Conservation (phyloP, 2,797 vertebrate species). For the Acrocephalus scirpaceus region DNA sequence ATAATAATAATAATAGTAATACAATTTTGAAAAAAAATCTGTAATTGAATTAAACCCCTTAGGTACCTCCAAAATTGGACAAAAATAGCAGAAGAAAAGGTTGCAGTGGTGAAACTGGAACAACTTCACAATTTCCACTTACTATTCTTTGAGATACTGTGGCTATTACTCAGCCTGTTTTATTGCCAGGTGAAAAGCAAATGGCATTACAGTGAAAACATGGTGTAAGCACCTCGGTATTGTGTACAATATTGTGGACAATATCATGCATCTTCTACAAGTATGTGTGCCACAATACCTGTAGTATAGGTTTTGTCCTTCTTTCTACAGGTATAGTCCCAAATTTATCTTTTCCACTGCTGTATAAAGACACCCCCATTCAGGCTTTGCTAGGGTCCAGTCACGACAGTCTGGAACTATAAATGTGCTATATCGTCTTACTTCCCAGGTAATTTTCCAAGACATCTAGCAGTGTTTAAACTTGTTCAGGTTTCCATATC, state of each 20-base stretch:
- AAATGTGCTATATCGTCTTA: neutral
- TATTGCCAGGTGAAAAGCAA: neutral
- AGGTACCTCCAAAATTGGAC: neutral
- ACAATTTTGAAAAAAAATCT: neutral
- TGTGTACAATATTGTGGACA: neutral
- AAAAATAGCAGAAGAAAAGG: neutral
- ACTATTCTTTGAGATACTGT: neutral
- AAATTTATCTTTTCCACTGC: neutral
- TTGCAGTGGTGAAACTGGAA: neutral
- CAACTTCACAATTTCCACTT: neutral
- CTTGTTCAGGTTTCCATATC: neutral
- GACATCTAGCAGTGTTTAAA: neutral
- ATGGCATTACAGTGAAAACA: neutral
- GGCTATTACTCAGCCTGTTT: neutral
- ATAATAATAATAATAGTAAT: neutral
- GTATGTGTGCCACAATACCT: neutral
- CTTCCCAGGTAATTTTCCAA: neutral
- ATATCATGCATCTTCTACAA: neutral
- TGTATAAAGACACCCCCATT: neutral
- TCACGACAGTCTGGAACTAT: neutral
- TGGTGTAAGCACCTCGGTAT: accelerated
- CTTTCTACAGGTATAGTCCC: neutral
- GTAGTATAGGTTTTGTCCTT: neutral
- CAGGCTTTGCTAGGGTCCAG: neutral
- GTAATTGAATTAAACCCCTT: neutral